Percentiles rank a stretch among this genome's conserved stretches.
These are phyloP conservation scores for Rhadina sibilatrix DNA, from an alignment of 2,113 vertebrate genomes.

Conservation along the genomic window DNA sequence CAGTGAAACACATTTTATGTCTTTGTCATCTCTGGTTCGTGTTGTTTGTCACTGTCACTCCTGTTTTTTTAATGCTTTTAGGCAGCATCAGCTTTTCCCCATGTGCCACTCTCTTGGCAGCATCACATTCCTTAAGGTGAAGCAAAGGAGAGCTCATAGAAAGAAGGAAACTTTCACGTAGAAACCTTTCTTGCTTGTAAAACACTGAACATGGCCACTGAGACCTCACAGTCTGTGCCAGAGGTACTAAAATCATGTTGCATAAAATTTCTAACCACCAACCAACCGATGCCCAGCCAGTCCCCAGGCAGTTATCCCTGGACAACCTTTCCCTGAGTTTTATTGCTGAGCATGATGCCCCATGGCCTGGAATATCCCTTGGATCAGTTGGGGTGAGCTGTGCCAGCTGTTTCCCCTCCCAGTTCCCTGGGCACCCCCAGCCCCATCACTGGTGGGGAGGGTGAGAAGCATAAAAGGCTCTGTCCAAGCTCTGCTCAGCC, in stretches of 20 bases:
- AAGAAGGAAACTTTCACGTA: not conserved
- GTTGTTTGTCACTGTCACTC: not conserved
- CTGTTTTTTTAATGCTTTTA: not conserved
- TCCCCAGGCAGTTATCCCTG: no score
- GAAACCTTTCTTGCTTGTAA: not conserved
- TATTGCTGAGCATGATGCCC: not conserved
- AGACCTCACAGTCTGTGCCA: not conserved
- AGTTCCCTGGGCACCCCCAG: not conserved
- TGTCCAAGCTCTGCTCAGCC: not conserved
- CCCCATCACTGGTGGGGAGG: not conserved
- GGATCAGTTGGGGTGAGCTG: not conserved
- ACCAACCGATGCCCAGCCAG: accelerated
- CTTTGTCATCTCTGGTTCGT: not conserved
- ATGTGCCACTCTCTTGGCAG: not conserved
- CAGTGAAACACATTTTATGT: not conserved
- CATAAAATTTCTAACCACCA: not conserved
- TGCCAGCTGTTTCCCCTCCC: not conserved
- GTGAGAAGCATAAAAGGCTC: not conserved
- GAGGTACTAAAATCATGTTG: not conserved
- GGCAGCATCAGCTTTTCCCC: not conserved
- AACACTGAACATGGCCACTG: not conserved
- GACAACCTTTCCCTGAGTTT: not conserved
- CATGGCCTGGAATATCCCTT: not conserved
- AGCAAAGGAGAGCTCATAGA: not conserved
- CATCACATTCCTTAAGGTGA: not conserved